These are phyloP conservation scores for Pediacus dermestoides DNA, from an alignment of 2,888 invertebrate genomes.

Conservation along the genomic window DNA sequence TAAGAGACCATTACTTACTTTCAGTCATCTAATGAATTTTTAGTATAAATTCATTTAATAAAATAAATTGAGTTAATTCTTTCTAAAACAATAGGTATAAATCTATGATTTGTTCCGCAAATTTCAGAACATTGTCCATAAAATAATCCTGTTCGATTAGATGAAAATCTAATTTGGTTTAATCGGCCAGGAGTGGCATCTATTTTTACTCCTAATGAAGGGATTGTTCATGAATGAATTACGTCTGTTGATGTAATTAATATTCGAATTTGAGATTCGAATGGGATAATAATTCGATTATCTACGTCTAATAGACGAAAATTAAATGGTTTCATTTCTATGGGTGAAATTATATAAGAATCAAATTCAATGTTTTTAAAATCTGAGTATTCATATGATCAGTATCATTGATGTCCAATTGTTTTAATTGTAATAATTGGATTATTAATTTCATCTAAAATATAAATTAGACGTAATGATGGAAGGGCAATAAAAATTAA, in stretches of 20 bases:
- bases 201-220: slow-evolving; percentile 61
- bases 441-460: slow-evolving; percentile 61
- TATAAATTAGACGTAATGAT: slow-evolving; percentile 58
- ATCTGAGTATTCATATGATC: slow-evolving; percentile 62
- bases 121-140: slow-evolving; percentile 80
- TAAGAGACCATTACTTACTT: slow-evolving; percentile 69
- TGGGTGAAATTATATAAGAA: slow-evolving; percentile 57
- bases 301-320: slow-evolving; percentile 64
- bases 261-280: slow-evolving; percentile 61
- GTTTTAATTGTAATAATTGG: slow-evolving; percentile 59
- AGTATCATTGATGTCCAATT: slow-evolving; percentile 57
- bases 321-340: slow-evolving; percentile 45
- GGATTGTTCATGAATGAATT: slow-evolving; percentile 65
- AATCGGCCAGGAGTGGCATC: slow-evolving; percentile 64
- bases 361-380: slow-evolving; percentile 58
- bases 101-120: slow-evolving; percentile 75
- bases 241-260: slow-evolving; percentile 62
- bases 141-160: slow-evolving; percentile 62
- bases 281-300: slow-evolving; percentile 59
- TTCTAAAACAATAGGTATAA: slow-evolving; percentile 73
- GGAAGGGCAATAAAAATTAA: slow-evolving; percentile 63
- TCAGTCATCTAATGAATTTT: slow-evolving; percentile 63
- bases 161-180: slow-evolving; percentile 61
- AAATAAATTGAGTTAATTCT: slow-evolving; percentile 54
- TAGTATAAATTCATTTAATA: slow-evolving; percentile 58